Evolutionary conservation across 2,797 vertebrate genomes (phyloP).

Genomic region (Vespertilio murinus): DNA sequence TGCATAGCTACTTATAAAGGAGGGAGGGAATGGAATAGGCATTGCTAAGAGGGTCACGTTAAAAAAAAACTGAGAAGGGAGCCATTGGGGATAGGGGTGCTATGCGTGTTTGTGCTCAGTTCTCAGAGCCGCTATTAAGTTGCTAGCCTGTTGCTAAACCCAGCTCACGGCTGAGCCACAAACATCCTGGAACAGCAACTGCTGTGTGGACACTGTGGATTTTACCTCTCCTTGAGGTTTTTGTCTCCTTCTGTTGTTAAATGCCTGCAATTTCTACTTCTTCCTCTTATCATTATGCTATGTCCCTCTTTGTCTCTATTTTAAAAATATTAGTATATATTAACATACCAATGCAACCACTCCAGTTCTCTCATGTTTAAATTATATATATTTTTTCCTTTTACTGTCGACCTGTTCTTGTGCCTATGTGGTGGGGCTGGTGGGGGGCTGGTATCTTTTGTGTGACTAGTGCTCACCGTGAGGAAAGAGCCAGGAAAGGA

Average conservation of each 20-base stretch:
- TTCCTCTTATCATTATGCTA: not conserved
- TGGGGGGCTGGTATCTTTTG: not conserved
- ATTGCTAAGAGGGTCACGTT: not conserved
- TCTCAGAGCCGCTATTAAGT: not conserved
- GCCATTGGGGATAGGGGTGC: not conserved
- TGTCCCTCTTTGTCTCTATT: not conserved
- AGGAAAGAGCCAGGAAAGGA: not conserved
- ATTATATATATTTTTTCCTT: not conserved
- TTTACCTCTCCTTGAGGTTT: not conserved
- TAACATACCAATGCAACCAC: not conserved
- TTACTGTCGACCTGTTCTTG: not conserved
- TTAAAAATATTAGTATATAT: not conserved
- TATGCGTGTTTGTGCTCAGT: not conserved
- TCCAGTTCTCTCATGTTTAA: not conserved
- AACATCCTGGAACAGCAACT: not conserved
- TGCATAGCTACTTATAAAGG: not conserved
- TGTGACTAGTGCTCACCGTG: not conserved
- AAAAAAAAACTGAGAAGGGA: not conserved
- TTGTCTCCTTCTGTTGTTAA: not conserved
- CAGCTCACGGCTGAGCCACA: not conserved
- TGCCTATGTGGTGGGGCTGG: not conserved
- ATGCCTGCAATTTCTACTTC: not conserved
- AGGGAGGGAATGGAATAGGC: not conserved
- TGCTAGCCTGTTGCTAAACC: not conserved
- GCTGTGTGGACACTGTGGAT: too few species aligned